Evolutionary conservation across 2,888 invertebrate species (phyloP), one percentile per base, ranked within the genome.

Genomic region (Phyllotreta striolata): DNA sequence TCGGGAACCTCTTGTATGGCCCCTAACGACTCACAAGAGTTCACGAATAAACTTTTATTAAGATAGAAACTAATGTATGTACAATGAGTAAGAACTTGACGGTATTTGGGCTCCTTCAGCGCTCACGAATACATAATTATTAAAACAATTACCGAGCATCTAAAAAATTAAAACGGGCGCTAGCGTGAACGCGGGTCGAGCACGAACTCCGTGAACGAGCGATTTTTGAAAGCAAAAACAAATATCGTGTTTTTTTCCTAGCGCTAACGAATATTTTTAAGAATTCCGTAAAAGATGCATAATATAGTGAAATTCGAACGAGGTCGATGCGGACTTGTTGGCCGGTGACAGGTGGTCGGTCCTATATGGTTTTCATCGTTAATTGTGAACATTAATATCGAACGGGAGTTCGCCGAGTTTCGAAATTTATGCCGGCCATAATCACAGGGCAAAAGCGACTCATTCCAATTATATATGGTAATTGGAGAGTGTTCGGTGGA

Each of bases 341-440:
- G 63, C 63, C 67, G 70, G 71, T 70, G 72, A 73, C 73, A 73
- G 73, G 73, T 73, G 74, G 67, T 67, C 66, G 56, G 66, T 52
- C 52, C 41, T 52, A 66, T 61, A 66, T 64, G 69, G 67, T 72
- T 73, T 69, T 69, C 72, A 68, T 70, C 70, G 72, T 72, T 73
- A 73, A 74, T 73, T 72, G 73, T 66, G 59, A 66, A 63, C 68
- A 69, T 73, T 71, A 70, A 72, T 69, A 70, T 68, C 66, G 69
- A 58, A 58, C 44, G 55, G 55, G 56, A 61, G 61, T 61, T 62
- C 13, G 57, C 24, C 13, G 56, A 51, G 49, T 49, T 61, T 44
- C 46, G 38, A 63, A 66, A 66, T 61, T 49, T 60, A 60, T 56
- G 54, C 64, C 64, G 62, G n/a, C 62, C 12, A 56, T 67, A 67